These are phyloP conservation scores for Prosopocoilus inquinatus DNA, from an alignment of 2,888 invertebrate genomes.

Conservation along the genomic window DNA sequence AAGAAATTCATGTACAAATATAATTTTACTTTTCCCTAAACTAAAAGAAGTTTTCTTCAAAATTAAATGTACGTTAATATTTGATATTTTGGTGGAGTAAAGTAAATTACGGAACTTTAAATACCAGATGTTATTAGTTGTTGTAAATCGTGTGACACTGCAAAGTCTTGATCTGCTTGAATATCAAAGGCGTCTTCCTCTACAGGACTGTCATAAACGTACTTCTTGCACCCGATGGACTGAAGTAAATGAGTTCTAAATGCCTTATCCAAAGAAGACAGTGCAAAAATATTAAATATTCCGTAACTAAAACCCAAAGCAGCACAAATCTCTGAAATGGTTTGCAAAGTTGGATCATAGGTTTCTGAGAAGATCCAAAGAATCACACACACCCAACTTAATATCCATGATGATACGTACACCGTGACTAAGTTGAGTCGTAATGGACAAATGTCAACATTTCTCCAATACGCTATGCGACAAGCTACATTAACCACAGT, in stretches of 20 bases:
- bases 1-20: no score
- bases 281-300: neutral
- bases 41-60: no score
- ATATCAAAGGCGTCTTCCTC: no score
- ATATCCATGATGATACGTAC: neutral
- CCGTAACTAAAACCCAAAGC: neutral
- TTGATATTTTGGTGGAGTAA: no score
- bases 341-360: neutral
- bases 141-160: no score
- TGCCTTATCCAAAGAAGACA: neutral
- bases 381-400: neutral
- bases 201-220: no score
- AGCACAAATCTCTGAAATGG: neutral
- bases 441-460: neutral
- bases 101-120: no score
- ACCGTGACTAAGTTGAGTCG: neutral
- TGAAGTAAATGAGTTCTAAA: neutral
- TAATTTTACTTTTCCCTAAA: no score
- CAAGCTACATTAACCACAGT: neutral
- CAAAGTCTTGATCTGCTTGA: no score
- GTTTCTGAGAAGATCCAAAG: neutral
- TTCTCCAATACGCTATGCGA: neutral
- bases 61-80: no score
- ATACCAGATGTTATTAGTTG: no score
- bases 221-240: neutral